A percentile compares a stretch with the other conserved stretches of the same genome.
Conservation (phyloP, 2,888 invertebrate genomes). For the Tuberolachnus salignus region DNA sequence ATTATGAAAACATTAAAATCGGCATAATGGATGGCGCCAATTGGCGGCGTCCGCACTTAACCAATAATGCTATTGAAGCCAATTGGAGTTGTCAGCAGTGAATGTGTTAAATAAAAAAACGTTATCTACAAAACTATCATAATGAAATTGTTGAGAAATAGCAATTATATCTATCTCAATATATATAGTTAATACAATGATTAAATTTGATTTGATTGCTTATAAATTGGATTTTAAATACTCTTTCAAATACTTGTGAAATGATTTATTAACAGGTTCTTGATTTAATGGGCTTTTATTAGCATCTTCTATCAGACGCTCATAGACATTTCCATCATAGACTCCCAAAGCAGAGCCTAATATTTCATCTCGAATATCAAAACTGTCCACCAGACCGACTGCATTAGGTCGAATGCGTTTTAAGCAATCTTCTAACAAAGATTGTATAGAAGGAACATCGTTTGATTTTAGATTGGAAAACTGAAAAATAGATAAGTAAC, state of each 20-base stretch:
- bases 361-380: slow-evolving; percentile 83
- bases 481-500: slow-evolving; percentile 63
- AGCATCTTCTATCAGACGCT: slow-evolving; percentile 78
- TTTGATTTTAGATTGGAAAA: slow-evolving; percentile 68
- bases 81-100: too few species aligned
- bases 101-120: neutral
- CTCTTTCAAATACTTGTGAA: slow-evolving; percentile 77
- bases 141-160: too few species aligned
- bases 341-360: slow-evolving; percentile 78
- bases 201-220: slow-evolving; percentile 58
- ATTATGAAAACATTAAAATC: too few species aligned
- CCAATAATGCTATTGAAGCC: too few species aligned
- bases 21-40: too few species aligned
- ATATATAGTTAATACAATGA: neutral
- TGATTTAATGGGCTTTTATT: slow-evolving; percentile 82
- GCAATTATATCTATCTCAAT: too few species aligned
- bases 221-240: slow-evolving; percentile 78
- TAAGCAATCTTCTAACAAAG: slow-evolving; percentile 74
- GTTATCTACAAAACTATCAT: neutral
- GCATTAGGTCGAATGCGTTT: slow-evolving; percentile 81
- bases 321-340: slow-evolving; percentile 85
- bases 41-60: too few species aligned
- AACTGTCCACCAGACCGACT: slow-evolving; percentile 88
- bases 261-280: slow-evolving; percentile 78
- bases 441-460: slow-evolving; percentile 67